These are phyloP conservation scores for Caenorhabditis latens DNA, from an alignment of 1,140 invertebrate species.

Conservation along the genomic window DNA sequence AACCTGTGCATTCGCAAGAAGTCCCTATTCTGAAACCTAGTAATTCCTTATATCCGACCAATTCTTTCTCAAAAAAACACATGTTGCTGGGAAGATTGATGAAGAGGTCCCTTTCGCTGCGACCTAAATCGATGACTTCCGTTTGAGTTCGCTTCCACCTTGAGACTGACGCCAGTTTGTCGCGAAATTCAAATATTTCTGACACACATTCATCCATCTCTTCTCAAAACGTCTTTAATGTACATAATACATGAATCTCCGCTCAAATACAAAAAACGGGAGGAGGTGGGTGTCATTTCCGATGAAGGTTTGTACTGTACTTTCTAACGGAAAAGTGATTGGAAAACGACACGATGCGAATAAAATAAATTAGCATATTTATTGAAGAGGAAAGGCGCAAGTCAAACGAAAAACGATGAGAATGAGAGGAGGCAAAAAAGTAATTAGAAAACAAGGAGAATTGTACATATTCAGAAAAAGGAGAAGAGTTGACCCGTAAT, in stretches of 20 bases:
- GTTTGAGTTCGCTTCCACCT: conserved; percentile 25
- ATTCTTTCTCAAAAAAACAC: neutral
- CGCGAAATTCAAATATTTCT: conserved; percentile 56
- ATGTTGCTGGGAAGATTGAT: conserved; percentile 36
- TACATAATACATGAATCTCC: neutral
- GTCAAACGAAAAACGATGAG: conserved; percentile 16
- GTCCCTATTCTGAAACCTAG: neutral
- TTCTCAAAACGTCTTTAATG: neutral
- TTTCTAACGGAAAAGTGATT: conserved; percentile 49
- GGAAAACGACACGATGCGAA: conserved; percentile 26
- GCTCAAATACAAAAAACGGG: neutral
- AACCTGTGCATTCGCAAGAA: neutral
- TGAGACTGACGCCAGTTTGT: conserved; percentile 46
- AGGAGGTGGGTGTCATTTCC: conserved; percentile 22
- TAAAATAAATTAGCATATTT: conserved; percentile 53
- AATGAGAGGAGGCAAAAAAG: neutral
- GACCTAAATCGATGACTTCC: conserved; percentile 48
- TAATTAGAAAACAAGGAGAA: conserved; percentile 17
- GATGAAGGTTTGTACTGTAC: conserved; percentile 32
- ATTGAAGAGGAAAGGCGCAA: conserved; percentile 18
- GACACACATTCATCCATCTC: conserved; percentile 1
- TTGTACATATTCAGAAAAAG: conserved; percentile 24
- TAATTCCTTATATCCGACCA: neutral
- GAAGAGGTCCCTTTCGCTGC: neutral
- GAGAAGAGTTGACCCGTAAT: neutral